A percentile compares a stretch with the other conserved stretches of the same genome.
Evolutionary conservation across 2,113 vertebrate species (phyloP).

Genomic region (Paracanthobrama guichenoti): DNA sequence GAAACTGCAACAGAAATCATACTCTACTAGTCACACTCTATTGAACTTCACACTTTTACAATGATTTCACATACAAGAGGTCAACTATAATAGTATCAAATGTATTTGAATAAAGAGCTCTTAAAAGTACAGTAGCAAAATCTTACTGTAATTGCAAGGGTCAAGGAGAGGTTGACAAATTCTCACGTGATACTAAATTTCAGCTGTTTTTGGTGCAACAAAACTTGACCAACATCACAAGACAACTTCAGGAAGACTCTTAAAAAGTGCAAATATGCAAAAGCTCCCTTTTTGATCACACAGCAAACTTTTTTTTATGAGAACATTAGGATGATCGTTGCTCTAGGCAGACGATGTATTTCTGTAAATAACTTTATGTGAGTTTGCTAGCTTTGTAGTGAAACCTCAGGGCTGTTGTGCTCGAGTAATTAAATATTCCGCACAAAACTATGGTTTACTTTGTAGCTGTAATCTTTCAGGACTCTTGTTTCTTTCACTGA

Average conservation of each 20-base stretch:
- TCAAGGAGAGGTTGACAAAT: neutral
- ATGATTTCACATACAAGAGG: neutral
- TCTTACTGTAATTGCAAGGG: neutral
- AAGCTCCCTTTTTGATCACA: constrained; percentile 1
- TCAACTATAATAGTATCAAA: neutral
- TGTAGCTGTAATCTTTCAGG: constrained; percentile 12
- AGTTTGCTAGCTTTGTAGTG: constrained; percentile 28
- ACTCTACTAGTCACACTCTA: neutral
- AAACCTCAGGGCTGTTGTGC: constrained; percentile 27
- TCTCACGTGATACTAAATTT: neutral
- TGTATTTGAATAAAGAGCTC: neutral
- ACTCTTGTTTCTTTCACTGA: neutral
- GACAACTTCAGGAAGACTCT: neutral
- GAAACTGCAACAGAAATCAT: neutral
- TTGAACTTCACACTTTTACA: neutral
- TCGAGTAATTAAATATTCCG: constrained; percentile 26
- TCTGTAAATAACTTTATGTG: constrained; percentile 25
- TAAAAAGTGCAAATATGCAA: neutral
- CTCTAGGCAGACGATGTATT: constrained; percentile 6
- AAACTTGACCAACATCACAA: neutral
- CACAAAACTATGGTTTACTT: constrained; percentile 25
- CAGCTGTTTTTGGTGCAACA: neutral
- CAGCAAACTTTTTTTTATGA: neutral
- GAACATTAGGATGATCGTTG: neutral
- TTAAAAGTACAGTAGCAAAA: neutral